Conservation (phyloP, 2,113 vertebrate species). For the Anguilla rostrata region DNA sequence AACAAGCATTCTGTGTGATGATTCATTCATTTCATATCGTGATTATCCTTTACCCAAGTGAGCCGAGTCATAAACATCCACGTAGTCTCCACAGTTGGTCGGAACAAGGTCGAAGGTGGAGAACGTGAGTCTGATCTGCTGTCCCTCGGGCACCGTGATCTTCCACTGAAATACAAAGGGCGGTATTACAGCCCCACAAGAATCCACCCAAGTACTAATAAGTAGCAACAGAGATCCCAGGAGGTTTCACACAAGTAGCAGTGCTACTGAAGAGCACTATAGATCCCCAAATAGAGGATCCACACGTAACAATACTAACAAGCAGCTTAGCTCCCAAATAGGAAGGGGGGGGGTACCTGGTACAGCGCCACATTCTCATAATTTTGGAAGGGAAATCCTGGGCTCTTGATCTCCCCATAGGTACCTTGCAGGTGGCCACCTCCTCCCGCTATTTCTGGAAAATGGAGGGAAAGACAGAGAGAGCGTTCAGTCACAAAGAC, state of each 20-base stretch:
- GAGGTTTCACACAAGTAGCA: not conserved
- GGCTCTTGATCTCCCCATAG: constrained; percentile 65
- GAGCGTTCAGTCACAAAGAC: not conserved
- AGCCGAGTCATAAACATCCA: constrained; percentile 66
- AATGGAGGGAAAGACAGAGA: not conserved
- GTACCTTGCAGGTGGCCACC: constrained; percentile 71
- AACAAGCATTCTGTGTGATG: not conserved
- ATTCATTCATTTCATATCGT: not conserved
- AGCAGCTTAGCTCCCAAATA: not conserved
- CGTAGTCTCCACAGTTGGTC: constrained; percentile 65
- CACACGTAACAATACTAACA: not conserved
- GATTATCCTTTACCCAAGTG: constrained; percentile 51
- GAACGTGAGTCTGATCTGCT: constrained; percentile 64
- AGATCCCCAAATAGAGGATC: not conserved
- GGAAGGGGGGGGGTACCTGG: constrained; percentile 56
- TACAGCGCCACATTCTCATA: constrained; percentile 62
- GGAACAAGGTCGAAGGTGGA: constrained; percentile 66
- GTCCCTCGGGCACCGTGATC: constrained; percentile 59
- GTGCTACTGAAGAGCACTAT: not conserved
- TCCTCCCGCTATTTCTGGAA: constrained; percentile 68
- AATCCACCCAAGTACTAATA: constrained; percentile 17
- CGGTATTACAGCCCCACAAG: not conserved
- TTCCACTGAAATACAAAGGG: constrained; percentile 49
- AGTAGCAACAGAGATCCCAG: no score
- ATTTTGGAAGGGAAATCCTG: constrained; percentile 57